Evolutionary conservation across 1,140 invertebrate genomes (phyloP), one percentile per base, ranked within the genome.

Genomic region (Daktulosphaira vitifoliae): DNA sequence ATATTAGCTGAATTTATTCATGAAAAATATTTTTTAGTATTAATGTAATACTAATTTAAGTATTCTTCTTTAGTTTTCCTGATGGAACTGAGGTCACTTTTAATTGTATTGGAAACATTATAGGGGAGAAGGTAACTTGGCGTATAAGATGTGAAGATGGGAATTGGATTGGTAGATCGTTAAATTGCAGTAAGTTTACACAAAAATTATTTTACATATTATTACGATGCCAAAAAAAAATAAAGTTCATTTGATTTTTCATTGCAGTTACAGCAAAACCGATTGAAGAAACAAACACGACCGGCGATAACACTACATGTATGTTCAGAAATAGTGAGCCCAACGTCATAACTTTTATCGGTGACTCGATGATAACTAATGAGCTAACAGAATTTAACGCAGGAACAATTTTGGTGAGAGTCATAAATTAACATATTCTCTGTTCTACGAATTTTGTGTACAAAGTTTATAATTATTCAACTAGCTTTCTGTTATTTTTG

Each of bases 81-180:
- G 85, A 89, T 70, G 86, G 86, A 2, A 87, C 87, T 0, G 86
- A 89, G 74, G 84, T 90, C 15, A 85, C 84, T 1, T 90, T 89
- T 73, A 83, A 85, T 68, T 91, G 89, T 71, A 87, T 89, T 37
- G 82, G 84, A 1, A 84, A 82, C 65, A 85, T 86, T 6, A n/a
- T 66, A 15, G 85, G 84, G 0, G 86, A 88, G 73, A 84, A 84
- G 70, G 86, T 82, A 3, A 88, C 86, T 0, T 90, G 88, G 88
- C 83, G 85, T 67, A 85, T 90, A 54, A 81, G 87, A 20, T 92
- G 89, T 71, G 86, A 89, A 72, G 82, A 90, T 70, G 89, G 89
- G 1, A 81, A 80, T 65, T 92, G 89, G 89, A 82, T 88, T 52
- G 88, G 87, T 18, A 78, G 84, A 68, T 83, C 87, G 44, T 80